Percentiles rank a stretch among this genome's conserved stretches.
These are phyloP conservation scores for Drosophila malerkotliana DNA, from an alignment of 1,140 invertebrate species.

Conservation along the genomic window DNA sequence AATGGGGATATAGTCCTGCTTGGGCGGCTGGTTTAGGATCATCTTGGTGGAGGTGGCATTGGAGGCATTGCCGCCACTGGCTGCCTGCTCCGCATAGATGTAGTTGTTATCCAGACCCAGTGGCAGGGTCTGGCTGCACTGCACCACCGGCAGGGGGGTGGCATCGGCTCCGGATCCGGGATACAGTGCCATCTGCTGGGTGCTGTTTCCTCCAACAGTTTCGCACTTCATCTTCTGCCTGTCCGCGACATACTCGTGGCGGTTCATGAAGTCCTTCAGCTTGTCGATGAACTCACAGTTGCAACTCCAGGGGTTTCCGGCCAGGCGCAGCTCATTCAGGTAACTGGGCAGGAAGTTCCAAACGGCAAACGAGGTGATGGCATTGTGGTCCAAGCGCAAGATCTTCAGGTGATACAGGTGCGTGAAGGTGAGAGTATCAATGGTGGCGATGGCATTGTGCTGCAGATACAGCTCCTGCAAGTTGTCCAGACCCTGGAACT, in stretches of 20 bases:
- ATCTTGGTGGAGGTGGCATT: constrained; percentile 81
- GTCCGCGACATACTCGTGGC: constrained; percentile 88
- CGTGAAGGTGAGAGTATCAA: constrained; percentile 92
- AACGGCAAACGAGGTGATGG: constrained; percentile 89
- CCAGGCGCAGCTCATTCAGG: constrained; percentile 88
- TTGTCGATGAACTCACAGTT: constrained; percentile 92
- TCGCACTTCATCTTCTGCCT: constrained; percentile 84
- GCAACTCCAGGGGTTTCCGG: constrained; percentile 94
- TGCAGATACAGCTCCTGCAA: constrained; percentile 93
- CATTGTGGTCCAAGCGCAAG: constrained; percentile 91
- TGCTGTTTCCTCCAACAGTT: constrained; percentile 33
- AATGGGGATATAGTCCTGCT: constrained; percentile 92
- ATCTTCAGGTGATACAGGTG: constrained; percentile 89
- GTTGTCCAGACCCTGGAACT: constrained; percentile 91
- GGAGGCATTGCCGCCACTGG: constrained; percentile 34
- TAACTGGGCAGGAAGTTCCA: constrained; percentile 89
- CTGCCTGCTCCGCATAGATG: constrained; percentile 59
- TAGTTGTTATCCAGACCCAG: constrained; percentile 60
- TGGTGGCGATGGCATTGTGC: constrained; percentile 90
- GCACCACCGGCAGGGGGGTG: constrained; percentile 52
- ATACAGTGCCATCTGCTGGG: constrained; percentile 84
- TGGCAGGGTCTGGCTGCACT: constrained; percentile 66
- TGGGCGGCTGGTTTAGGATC: constrained; percentile 83
- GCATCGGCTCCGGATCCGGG: constrained; percentile 29
- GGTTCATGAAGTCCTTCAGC: constrained; percentile 91